Evolutionary conservation across 2,888 invertebrate genomes (phyloP), one percentile per base, ranked within the genome.

Genomic region (Euproctis similis): DNA sequence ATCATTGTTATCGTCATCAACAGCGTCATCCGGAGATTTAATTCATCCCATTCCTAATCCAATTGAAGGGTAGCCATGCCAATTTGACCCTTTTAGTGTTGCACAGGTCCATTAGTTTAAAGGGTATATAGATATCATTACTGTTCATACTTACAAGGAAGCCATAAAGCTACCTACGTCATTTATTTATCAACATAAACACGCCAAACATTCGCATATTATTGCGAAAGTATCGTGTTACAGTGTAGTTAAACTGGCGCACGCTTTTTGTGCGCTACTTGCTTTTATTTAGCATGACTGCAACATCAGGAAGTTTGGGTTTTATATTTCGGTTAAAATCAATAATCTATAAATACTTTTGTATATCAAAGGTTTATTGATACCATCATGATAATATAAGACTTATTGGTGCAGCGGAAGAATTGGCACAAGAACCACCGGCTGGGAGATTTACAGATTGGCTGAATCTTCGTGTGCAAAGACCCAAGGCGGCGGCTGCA

Each of bases 371-470:
- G n/a, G n/a, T n/a, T n/a, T n/a, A n/a, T n/a, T n/a, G n/a, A n/a
- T n/a, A n/a, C n/a, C n/a, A n/a, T n/a, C n/a, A n/a, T n/a, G n/a
- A n/a, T n/a, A n/a, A n/a, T n/a, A n/a, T n/a, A n/a, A n/a, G n/a
- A n/a, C n/a, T 28, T 28, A 31, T 43, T 30, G 34, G 56, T 59
- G 18, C 59, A 87, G 87, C 87, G 34, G 78, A 68, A 37, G 76
- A 87, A 31, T 59, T 87, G 36, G 72, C 76, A 3, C 66, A 75
- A 36, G 82, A 85, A 41, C 85, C 85, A 1, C 84, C 85, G 3
- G 53, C 48, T 12, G 74, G 76, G 17, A 71, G 85, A 39, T 85
- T 82, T 52, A 56, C 75, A 41, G 74, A 81, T 61, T 76, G 86
- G 85, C 30, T 82, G 52, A 59, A 77, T 50, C 63, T 71, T 34